Percentiles rank a stretch among this genome's conserved stretches.
Evolutionary conservation across 2,888 invertebrate genomes (phyloP).

Genomic region (Aphodius sticticus): DNA sequence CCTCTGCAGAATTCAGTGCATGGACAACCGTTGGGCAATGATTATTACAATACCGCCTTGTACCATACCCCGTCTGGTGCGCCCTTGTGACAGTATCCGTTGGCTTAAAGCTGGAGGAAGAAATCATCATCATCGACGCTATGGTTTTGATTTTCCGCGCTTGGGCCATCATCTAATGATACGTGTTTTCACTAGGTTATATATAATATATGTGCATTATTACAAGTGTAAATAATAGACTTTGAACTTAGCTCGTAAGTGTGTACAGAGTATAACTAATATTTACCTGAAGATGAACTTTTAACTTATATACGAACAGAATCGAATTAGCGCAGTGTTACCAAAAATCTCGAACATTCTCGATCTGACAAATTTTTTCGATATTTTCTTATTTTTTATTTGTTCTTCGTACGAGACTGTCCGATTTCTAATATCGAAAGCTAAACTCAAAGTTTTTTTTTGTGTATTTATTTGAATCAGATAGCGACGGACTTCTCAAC

Average conservation of each 20-base stretch:
- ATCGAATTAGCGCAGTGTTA: slow-evolving; percentile 27
- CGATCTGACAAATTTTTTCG: slow-evolving; percentile 29
- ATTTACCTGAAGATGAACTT: slow-evolving; percentile 16
- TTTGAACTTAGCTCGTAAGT: slow-evolving; percentile 20
- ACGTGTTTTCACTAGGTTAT: slow-evolving; percentile 14
- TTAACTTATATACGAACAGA: slow-evolving; percentile 27
- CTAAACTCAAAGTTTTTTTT: neutral
- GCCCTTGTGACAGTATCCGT: slow-evolving; percentile 92
- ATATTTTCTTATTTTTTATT: neutral
- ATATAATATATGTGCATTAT: slow-evolving; percentile 22
- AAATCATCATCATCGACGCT: slow-evolving; percentile 5
- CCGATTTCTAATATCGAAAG: neutral
- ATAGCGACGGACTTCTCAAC: neutral
- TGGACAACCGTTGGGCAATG: slow-evolving; percentile 67
- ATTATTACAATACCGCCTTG: slow-evolving; percentile 86
- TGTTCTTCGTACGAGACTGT: neutral
- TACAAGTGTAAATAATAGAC: neutral
- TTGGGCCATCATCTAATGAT: neutral
- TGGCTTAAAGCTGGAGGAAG: slow-evolving; percentile 71
- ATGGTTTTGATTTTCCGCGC: neutral
- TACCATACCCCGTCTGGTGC: slow-evolving; percentile 76
- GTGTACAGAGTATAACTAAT: slow-evolving; percentile 28
- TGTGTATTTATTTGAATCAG: neutral
- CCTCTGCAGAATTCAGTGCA: slow-evolving; percentile 69
- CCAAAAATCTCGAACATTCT: slow-evolving; percentile 30